phyloP scores from a whole-genome alignment of 2,888 invertebrate genomes.

The Lathronympha strigana region DNA sequence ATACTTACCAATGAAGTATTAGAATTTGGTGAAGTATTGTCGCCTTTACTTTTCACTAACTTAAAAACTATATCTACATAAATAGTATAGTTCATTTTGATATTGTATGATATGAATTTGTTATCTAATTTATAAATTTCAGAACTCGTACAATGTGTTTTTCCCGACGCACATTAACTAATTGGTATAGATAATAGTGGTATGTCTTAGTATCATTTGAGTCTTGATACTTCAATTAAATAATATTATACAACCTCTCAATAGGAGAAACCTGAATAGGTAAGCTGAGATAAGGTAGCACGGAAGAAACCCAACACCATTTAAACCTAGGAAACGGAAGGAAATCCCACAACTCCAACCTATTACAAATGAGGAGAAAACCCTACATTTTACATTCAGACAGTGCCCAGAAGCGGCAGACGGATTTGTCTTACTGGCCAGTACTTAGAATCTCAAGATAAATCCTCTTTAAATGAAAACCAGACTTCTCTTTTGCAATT shows the following conservation, averaged over 20 bases:
- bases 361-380: slow-evolving; percentile 50
- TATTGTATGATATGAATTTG: no score
- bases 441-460: slow-evolving; percentile 14
- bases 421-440: slow-evolving; percentile 38
- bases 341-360: slow-evolving; percentile 43
- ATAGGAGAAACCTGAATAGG: background rate
- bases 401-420: slow-evolving; percentile 52
- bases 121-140: no score
- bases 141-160: no score
- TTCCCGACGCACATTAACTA: no score
- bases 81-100: no score
- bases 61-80: no score
- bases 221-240: no score
- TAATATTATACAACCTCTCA: background rate
- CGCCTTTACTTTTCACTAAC: no score
- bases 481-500: background rate
- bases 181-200: no score
- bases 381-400: slow-evolving; percentile 58
- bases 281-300: slow-evolving; percentile 11
- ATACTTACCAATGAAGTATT: no score
- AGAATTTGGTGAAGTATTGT: no score
- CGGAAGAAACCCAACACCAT: slow-evolving; percentile 33
- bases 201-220: no score
- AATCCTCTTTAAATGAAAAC: slow-evolving; percentile 11
- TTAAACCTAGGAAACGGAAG: slow-evolving; percentile 34